Conservation (phyloP, 2,797 vertebrate genomes). For the Hypotaenidia philippensis region DNA sequence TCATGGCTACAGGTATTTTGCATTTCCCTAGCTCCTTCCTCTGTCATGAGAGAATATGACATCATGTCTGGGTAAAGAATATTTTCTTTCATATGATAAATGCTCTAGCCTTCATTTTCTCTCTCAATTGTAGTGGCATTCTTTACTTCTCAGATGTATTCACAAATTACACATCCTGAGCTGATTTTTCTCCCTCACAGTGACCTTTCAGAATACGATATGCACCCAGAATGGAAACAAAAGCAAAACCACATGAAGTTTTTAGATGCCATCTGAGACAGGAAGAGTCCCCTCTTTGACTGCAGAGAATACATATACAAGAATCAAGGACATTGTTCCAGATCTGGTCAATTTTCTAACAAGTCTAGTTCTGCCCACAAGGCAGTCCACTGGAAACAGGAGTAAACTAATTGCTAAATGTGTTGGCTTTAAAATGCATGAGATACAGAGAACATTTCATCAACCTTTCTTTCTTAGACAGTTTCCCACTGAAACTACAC, state of each 20-base stretch:
- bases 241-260: background rate
- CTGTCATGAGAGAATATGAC: background rate
- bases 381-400: background rate
- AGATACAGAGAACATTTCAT: background rate
- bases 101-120: background rate
- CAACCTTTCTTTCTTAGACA: background rate
- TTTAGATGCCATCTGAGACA: background rate
- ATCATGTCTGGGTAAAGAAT: background rate
- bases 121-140: background rate
- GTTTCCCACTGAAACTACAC: background rate
- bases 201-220: background rate
- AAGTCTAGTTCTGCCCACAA: background rate
- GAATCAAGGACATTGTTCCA: background rate
- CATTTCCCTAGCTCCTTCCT: background rate
- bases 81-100: conserved; percentile 3
- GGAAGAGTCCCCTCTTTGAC: background rate
- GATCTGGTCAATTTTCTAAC: background rate
- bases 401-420: background rate
- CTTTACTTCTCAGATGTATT: background rate
- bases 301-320: background rate
- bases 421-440: background rate
- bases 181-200: background rate
- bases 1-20: background rate
- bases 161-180: background rate
- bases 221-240: background rate